Evolutionary conservation across 2,797 vertebrate genomes (phyloP), one percentile per base, ranked within the genome.

Genomic region (Orientallactaga sibirica): DNA sequence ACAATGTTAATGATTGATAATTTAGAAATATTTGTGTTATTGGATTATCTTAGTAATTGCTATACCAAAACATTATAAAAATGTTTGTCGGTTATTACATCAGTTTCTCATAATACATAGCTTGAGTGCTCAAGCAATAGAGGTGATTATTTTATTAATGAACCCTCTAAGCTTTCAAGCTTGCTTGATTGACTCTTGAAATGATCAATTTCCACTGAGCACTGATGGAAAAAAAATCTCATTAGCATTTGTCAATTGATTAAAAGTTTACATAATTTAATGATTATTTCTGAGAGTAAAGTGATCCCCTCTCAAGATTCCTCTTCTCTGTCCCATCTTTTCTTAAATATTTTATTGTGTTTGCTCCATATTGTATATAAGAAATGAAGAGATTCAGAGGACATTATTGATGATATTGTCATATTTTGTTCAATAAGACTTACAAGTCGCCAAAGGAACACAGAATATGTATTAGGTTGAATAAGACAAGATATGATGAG

Each of bases 31-130:
- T 79, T 75, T 75, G 58, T 48, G 74, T 62, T 64, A 19, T n/a
- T 91, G 19, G 3, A 87, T 27, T 79, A 64, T 2, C 81, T 64
- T 15, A 75, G 5, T 67, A 74, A 91, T 68, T 78, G 3, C 55
- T 90, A 79, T 2, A 79, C 1, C 3, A 88, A 95, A 83, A 80
- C 62, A 64, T 58, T 83, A 27, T 5, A 71, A 74, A 76, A 84
- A 48, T 2, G 25, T 75, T 81, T 90, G 70, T 48, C 7, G 2
- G 76, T 76, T 86, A 61, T 71, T 88, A 37, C 19, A 10, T 75
- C 20, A 74, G 7, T 58, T 74, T 2, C 43, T 83, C 29, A 62
- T 71, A 89, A 82, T 48, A 43, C 8, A 70, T 77, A 82, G 19
- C 5, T 55, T 41, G 48, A 81, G 2, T 81, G 6, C 82, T 74